Percentiles rank a stretch among this genome's conserved stretches.
Conservation (phyloP, 2,888 invertebrate genomes). For the Cosmopolites sordidus region DNA sequence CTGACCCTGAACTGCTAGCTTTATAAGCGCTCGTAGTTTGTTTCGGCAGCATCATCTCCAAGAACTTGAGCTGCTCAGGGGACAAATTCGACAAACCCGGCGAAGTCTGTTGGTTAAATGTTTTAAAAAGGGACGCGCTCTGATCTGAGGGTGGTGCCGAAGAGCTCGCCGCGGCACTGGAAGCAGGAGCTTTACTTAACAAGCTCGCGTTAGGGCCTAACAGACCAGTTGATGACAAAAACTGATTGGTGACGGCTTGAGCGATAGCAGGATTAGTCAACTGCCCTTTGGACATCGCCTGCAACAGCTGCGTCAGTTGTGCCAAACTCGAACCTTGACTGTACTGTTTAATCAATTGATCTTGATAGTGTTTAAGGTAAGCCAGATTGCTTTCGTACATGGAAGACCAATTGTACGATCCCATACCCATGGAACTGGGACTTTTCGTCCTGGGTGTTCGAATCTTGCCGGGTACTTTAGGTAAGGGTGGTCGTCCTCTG, state of each 20-base stretch:
- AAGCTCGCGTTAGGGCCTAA: constrained; percentile 27
- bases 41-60: constrained; percentile 28
- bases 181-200: constrained; percentile 4
- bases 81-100: constrained; percentile 15
- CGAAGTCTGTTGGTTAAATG: constrained; percentile 20
- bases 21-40: neutral
- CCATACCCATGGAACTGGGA: constrained; percentile 24
- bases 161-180: constrained; percentile 9
- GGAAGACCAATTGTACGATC: constrained; percentile 35
- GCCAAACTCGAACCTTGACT: constrained; percentile 40
- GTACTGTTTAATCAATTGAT: constrained; percentile 47
- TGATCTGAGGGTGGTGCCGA: constrained; percentile 3
- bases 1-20: neutral
- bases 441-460: constrained; percentile 38
- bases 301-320: constrained; percentile 38
- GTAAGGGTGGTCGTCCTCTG: constrained; percentile 52
- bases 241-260: constrained; percentile 31
- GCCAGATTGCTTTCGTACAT: constrained; percentile 39
- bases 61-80: constrained; percentile 31
- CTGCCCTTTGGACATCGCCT: constrained; percentile 35
- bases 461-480: constrained; percentile 39
- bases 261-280: constrained; percentile 30
- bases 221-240: constrained; percentile 29
- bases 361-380: constrained; percentile 47
- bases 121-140: constrained; percentile 1